These are phyloP conservation scores for Cavia porcellus DNA, from an alignment of 2,113 vertebrate species.

Conservation along the genomic window DNA sequence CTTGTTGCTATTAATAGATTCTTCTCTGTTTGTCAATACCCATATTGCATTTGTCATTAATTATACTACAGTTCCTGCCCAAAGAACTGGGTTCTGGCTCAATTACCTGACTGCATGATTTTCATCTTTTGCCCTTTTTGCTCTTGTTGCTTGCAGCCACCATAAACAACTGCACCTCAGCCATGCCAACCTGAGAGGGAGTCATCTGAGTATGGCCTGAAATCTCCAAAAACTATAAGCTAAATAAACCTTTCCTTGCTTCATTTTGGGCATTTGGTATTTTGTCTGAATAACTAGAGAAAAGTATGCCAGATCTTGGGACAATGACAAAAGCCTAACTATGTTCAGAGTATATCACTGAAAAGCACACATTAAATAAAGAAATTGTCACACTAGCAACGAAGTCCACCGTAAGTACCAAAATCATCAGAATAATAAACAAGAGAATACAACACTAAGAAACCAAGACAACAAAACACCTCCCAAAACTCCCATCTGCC, in stretches of 20 bases:
- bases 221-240: too few relatives aligned
- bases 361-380: neutral
- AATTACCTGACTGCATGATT: neutral
- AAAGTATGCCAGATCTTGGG: neutral
- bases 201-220: too few relatives aligned
- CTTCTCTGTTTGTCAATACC: neutral
- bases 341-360: neutral
- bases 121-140: too few relatives aligned
- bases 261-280: too few relatives aligned
- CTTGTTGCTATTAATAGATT: too few relatives aligned
- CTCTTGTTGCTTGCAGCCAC: too few relatives aligned
- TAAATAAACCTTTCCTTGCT: too few relatives aligned
- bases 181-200: too few relatives aligned
- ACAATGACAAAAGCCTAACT: neutral
- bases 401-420: neutral
- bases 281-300: too few relatives aligned
- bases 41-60: neutral
- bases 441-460: neutral
- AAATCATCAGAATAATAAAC: neutral
- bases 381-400: neutral
- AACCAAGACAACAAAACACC: neutral
- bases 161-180: too few relatives aligned
- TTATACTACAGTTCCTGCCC: neutral
- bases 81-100: neutral
- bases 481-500: neutral